phyloP scores from a whole-genome alignment of 2,888 invertebrate species.

The Megamerina dolium region DNA sequence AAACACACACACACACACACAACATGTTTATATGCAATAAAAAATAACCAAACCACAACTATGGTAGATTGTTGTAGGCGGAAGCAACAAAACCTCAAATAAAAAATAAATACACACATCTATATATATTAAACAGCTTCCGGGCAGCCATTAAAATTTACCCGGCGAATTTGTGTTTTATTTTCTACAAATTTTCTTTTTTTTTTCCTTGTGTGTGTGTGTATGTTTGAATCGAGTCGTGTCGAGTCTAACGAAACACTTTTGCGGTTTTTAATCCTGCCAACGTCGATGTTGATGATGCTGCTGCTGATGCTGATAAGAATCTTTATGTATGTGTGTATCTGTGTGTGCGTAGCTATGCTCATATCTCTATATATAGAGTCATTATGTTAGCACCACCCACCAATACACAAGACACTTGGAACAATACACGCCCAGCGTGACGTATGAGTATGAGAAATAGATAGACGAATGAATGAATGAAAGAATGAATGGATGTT shows the following conservation, averaged over 20 bases:
- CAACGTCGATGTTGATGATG: not conserved
- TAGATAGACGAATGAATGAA: no score
- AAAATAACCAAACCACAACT: no score
- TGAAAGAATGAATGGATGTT: no score
- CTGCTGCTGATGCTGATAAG: not conserved
- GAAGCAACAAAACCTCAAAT: no score
- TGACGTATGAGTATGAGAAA: no score
- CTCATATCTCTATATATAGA: no score
- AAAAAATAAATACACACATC: no score
- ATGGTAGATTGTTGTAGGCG: no score
- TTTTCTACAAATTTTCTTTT: slow-evolving; percentile 2
- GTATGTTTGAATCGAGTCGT: no score
- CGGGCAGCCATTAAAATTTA: slow-evolving; percentile 13
- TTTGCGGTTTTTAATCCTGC: slow-evolving; percentile 7
- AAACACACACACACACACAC: no score
- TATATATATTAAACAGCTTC: slow-evolving; percentile 10
- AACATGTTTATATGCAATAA: no score
- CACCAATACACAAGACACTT: not conserved
- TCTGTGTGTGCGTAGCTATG: not conserved
- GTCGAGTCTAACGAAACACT: not conserved
- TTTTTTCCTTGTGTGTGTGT: not conserved
- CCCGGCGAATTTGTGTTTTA: not conserved
- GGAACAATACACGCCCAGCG: not conserved
- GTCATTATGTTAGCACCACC: slow-evolving; percentile 5
- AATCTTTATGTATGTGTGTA: not conserved